Evolutionary conservation across 2,113 vertebrate species (phyloP), one percentile per base, ranked within the genome.

Genomic region (Carollia perspicillata): DNA sequence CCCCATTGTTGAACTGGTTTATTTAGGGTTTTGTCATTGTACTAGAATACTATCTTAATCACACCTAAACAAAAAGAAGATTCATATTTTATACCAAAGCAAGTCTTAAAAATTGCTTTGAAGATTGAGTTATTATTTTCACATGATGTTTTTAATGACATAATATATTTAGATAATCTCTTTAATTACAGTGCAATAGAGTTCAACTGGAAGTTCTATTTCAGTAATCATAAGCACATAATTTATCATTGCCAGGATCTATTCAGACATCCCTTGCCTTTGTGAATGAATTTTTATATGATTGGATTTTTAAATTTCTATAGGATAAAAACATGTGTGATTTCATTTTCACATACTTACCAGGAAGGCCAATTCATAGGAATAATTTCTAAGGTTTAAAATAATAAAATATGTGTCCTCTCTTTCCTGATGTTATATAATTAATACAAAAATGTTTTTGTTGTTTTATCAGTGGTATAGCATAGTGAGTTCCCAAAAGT

Each of bases 381-480:
- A 78, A 94, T 74, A 58, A 77, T 53, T 81, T 90, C 23, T 95
- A 23, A 89, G 6, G 74, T 87, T 86, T 86, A 49, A 71, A 92
- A 91, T 68, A 91, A 74, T 49, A 72, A 84, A 84, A 74, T 47
- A 77, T 77, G 47, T 72, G 2, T 77, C 20, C 2, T 51, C 13
- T 92, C 44, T 77, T 55, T 94, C 23, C 17, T 35, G 58, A 63
- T 5, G 5, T 75, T 37, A 63, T 16, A 66, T 22, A 55, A 72
- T 47, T 11, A 77, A 68, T 77, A 90, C 55, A 30, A 44, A 95
- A 79, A 66, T 42, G 8, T 13, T 78, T 66, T 49, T 33, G 2
- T 42, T 53, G 11, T 66, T 63, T 65, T 55, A 83, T 49, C 14
- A 72, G 20, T 47, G 16, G 3, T 18, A 80, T 40, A 89, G 42